A percentile compares a stretch with the other conserved stretches of the same genome.
Conservation (phyloP, 2,888 invertebrate genomes). For the Calliscelio sp. region DNA sequence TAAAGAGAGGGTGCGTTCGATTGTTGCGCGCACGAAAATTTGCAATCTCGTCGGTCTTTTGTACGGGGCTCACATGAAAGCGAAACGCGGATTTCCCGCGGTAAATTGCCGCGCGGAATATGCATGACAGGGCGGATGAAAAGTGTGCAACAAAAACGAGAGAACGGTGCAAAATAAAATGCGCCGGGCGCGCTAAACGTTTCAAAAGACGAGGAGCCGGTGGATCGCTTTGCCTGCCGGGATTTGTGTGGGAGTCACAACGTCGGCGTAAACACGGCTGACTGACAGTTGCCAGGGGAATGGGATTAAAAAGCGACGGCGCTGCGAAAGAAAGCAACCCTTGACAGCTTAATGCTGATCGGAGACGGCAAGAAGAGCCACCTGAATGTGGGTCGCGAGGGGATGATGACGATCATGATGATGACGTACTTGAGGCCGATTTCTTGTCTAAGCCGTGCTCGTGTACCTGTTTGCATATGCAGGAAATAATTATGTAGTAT, state of each 20-base stretch:
- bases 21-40: conserved; percentile 50
- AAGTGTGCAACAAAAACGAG: conserved; percentile 60
- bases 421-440: conserved; percentile 62
- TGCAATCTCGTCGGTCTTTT: conserved; percentile 55
- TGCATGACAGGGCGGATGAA: conserved; percentile 68
- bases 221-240: conserved; percentile 52
- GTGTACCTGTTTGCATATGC: conserved; percentile 51
- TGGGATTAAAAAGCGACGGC: conserved; percentile 82
- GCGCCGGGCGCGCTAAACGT: conserved; percentile 73
- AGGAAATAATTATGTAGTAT: no score
- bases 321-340: conserved; percentile 81
- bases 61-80: conserved; percentile 40
- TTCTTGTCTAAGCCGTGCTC: conserved; percentile 49
- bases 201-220: conserved; percentile 74
- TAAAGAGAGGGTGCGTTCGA: conserved; percentile 22
- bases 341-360: conserved; percentile 85
- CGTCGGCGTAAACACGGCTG: conserved; percentile 81
- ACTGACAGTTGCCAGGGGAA: conserved; percentile 80
- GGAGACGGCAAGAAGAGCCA: conserved; percentile 77
- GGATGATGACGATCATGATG: conserved; percentile 70
- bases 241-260: conserved; percentile 80
- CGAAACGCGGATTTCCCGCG: conserved; percentile 63
- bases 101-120: conserved; percentile 73
- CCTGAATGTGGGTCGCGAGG: conserved; percentile 80
- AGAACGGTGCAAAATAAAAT: conserved; percentile 41